Percentiles rank a stretch among this genome's conserved stretches.
Conservation (phyloP, 2,113 vertebrate species). For the Varanus salvator region DNA sequence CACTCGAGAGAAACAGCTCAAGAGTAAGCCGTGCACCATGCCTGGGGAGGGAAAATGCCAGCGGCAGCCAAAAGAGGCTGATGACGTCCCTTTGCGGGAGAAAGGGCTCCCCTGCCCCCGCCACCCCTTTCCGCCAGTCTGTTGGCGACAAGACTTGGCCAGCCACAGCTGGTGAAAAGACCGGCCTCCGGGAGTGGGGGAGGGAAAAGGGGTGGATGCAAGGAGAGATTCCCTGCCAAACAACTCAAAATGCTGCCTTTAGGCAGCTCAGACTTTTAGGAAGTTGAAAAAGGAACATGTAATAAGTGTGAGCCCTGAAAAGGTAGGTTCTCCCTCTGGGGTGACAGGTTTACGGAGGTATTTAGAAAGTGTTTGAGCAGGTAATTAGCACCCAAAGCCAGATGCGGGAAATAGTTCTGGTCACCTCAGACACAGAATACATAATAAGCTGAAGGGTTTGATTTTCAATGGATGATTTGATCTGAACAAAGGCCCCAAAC, state of each 20-base stretch:
- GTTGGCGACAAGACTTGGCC: slow-evolving; percentile 33
- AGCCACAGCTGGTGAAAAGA: slow-evolving; percentile 16
- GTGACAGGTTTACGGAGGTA: slow-evolving; percentile 61
- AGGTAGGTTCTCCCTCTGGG: slow-evolving; percentile 49
- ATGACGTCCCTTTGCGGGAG: slow-evolving; percentile 19
- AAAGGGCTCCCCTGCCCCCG: background rate
- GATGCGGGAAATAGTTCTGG: slow-evolving; percentile 86
- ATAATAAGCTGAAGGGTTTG: slow-evolving; percentile 86
- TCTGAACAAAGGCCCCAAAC: slow-evolving; percentile 90
- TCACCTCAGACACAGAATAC: slow-evolving; percentile 84
- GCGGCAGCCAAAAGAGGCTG: background rate
- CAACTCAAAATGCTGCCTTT: slow-evolving; percentile 3
- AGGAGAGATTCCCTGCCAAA: background rate
- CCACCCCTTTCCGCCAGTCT: background rate
- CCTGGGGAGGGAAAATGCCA: background rate
- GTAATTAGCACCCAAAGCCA: slow-evolving; percentile 75
- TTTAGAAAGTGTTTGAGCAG: slow-evolving; percentile 74
- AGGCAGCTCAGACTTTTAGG: slow-evolving; percentile 17
- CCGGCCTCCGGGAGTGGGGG: background rate
- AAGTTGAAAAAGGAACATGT: slow-evolving; percentile 49
- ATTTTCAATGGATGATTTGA: slow-evolving; percentile 91
- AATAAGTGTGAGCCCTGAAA: slow-evolving; percentile 44
- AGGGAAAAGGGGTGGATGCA: background rate
- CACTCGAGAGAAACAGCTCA: background rate
- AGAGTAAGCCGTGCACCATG: background rate